Evolutionary conservation across 1,140 invertebrate species (phyloP).

Genomic region (Caenorhabditis elegans): DNA sequence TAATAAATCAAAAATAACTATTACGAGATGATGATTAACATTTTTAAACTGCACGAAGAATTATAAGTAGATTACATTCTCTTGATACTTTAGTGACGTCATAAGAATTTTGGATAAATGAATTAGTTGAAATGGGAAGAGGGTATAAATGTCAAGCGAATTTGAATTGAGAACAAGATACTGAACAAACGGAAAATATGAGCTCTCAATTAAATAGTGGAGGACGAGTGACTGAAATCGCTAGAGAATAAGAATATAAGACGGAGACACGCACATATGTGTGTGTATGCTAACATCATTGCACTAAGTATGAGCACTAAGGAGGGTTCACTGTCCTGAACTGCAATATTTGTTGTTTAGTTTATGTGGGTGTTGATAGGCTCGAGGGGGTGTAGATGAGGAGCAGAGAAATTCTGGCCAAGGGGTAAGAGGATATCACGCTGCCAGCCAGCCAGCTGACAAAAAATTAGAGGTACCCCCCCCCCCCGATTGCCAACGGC

Average conservation of each 20-base stretch:
- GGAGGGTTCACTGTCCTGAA: slow-evolving; percentile 15
- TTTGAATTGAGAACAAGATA: slow-evolving; percentile 22
- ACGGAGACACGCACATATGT: neutral
- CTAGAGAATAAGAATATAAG: slow-evolving; percentile 6
- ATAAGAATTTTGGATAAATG: no score
- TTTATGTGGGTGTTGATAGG: slow-evolving; percentile 28
- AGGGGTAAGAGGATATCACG: slow-evolving; percentile 24
- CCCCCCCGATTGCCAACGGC: neutral
- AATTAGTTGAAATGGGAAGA: no score
- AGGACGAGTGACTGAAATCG: neutral
- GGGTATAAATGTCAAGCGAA: neutral
- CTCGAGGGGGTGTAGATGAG: slow-evolving; percentile 29
- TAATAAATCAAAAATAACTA: no score
- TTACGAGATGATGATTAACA: no score
- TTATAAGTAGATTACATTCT: no score
- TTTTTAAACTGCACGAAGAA: no score
- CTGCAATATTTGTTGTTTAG: slow-evolving; percentile 26
- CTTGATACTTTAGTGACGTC: no score
- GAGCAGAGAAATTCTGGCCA: neutral
- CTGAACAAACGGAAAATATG: slow-evolving; percentile 27
- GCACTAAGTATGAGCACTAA: neutral
- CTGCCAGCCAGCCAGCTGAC: neutral
- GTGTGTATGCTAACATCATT: slow-evolving; percentile 22
- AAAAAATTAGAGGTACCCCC: slow-evolving; percentile 24
- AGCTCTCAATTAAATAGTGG: slow-evolving; percentile 30